Base-by-base conservation (phyloP, 2,113 vertebrate genomes). In the Eclectus roratus region DNA sequence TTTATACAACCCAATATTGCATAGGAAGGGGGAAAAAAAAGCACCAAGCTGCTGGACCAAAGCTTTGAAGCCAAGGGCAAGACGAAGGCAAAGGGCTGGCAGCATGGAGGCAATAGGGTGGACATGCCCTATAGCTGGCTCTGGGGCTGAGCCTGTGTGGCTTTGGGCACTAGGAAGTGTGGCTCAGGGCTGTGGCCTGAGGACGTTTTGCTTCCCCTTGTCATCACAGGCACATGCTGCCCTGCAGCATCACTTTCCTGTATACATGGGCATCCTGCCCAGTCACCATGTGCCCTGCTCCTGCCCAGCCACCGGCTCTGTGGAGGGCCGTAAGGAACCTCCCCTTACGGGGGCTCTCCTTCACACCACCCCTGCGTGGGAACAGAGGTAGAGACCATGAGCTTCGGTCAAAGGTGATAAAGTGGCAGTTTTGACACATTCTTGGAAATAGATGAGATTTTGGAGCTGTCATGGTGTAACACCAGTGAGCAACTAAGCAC, bases 261-360 rank as follows among this genome's bases (percentile, higher is more conserved):
- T 2, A 1, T 12, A 25, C 9, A 2, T 5, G 19, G 64, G 17
- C 3, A 7, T 37, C 5, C 2, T 1, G 1, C 19, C 6, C 18
- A 14, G 46, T 9, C 53, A 55, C 29, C 1, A 2, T 28, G 13
- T 6, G 3, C 11, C 25, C 35, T 35, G 11, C 24, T 35, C 13
- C 39, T 17, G 37, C 16, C 29, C 1, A 1, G 50, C 12, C 47
- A 44, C 12, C 0, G 0, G 7, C 21, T 49, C 8, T 1, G 1
- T n/a, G 9, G 27, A 50, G 12, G 28, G 8, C 7, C 37, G 29
- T 0, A 5, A 11, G 11, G 27, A 86, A 46, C 7, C 13, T 24
- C 5, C 9, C 21, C 5, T 6, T 19, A 43, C 10, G 1, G 1
- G 12, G 9, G 7, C 12, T 39, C 27, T 70, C 25, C 55, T 55